Evolutionary conservation across 2,888 invertebrate genomes (phyloP).

Genomic region (Trisateles emortualis): DNA sequence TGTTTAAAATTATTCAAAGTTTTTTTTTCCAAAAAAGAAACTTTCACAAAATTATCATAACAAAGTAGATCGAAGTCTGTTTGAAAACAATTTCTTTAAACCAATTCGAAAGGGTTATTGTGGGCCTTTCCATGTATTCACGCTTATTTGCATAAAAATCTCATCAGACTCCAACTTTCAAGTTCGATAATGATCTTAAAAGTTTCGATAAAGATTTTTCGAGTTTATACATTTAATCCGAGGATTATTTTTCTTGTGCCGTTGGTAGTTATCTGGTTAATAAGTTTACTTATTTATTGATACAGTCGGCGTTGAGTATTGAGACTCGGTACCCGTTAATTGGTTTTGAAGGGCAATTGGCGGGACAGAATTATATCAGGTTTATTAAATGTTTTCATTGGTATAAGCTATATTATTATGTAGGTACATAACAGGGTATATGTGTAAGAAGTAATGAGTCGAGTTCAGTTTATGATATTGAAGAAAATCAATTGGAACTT

Average conservation of each 20-base stretch:
- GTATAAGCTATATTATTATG: neutral
- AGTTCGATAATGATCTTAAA: conserved; percentile 49
- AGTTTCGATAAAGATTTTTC: conserved; percentile 44
- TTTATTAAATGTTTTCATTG: conserved; percentile 4
- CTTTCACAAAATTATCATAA: conserved; percentile 80
- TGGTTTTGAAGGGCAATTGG: conserved; percentile 13
- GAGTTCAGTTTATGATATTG: too few relatives aligned
- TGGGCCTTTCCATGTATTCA: conserved; percentile 53
- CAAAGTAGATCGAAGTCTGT: conserved; percentile 55
- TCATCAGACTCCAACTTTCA: conserved; percentile 50
- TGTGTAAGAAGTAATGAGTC: too few relatives aligned
- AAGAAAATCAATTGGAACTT: too few relatives aligned
- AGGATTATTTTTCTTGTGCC: conserved; percentile 23
- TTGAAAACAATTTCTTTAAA: conserved; percentile 66
- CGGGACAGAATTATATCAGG: conserved; percentile 4
- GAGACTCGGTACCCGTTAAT: conserved; percentile 1
- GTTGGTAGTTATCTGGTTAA: conserved; percentile 28
- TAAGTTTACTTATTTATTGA: conserved; percentile 38
- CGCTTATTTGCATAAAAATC: conserved; percentile 70
- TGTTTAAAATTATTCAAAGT: conserved; percentile 27
- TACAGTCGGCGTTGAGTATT: conserved; percentile 21
- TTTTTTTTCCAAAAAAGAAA: conserved; percentile 41
- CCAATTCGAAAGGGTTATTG: conserved; percentile 66
- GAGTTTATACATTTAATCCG: conserved; percentile 24
- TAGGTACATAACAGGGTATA: neutral